phyloP scores from a whole-genome alignment of 1,140 invertebrate genomes.

The Andrena cerasifolii region DNA sequence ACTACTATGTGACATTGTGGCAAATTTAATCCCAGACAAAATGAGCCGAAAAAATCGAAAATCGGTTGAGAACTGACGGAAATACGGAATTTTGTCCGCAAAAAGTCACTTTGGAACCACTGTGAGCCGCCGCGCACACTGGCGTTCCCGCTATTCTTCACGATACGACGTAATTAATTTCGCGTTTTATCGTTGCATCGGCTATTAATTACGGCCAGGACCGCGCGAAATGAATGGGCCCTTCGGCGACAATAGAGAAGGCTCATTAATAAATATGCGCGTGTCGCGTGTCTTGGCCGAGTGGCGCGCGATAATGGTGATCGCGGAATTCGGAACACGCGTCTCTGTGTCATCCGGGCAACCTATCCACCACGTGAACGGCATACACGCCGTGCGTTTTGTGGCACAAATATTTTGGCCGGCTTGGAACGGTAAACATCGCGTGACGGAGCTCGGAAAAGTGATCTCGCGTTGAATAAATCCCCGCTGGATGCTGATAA shows the following conservation, averaged over 20 bases:
- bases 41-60: too few species aligned
- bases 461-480: neutral
- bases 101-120: too few species aligned
- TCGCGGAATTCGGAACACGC: slow-evolving; percentile 39
- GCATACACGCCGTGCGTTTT: slow-evolving; percentile 20
- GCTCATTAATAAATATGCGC: slow-evolving; percentile 48
- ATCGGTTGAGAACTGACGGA: too few species aligned
- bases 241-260: slow-evolving; percentile 33
- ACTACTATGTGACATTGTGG: too few species aligned
- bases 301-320: slow-evolving; percentile 18
- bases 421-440: slow-evolving; percentile 21
- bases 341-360: slow-evolving; percentile 24
- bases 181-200: slow-evolving; percentile 46
- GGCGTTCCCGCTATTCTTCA: slow-evolving; percentile 20
- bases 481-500: neutral
- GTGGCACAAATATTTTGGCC: slow-evolving; percentile 24
- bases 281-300: slow-evolving; percentile 1
- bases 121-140: too few species aligned
- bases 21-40: too few species aligned
- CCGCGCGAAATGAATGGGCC: slow-evolving; percentile 34
- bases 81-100: too few species aligned
- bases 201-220: slow-evolving; percentile 35
- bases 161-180: slow-evolving; percentile 45
- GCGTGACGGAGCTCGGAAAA: neutral
- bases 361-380: neutral